Evolutionary conservation across 2,888 invertebrate species (phyloP).

Genomic region (Plebejus anna): DNA sequence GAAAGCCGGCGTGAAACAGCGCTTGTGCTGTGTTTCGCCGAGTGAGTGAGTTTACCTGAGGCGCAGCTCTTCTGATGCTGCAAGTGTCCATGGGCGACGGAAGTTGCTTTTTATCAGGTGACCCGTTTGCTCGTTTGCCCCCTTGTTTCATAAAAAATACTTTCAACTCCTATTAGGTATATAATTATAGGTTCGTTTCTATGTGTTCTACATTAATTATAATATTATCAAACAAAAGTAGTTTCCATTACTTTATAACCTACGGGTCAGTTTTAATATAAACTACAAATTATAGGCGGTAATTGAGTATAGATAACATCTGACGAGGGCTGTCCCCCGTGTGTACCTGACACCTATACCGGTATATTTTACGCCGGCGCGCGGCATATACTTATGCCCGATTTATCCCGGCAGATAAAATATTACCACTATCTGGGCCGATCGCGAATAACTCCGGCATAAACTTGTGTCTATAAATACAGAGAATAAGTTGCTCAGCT

Average conservation of each 20-base stretch:
- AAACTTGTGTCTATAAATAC: conserved; percentile 2
- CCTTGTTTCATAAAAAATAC: not conserved
- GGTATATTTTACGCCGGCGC: not conserved
- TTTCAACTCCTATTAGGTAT: not conserved
- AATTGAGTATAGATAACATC: not conserved
- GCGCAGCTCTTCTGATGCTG: too few relatives aligned
- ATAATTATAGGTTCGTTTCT: not conserved
- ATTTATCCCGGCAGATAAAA: not conserved
- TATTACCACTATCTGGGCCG: not conserved
- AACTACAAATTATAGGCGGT: not conserved
- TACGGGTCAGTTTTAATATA: not conserved
- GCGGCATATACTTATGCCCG: not conserved
- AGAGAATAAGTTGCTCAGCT: not conserved
- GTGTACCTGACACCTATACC: not conserved
- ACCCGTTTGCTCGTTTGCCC: too few relatives aligned
- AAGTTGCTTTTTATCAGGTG: too few relatives aligned
- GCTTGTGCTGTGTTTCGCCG: too few relatives aligned
- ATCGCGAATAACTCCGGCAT: not conserved
- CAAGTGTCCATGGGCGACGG: too few relatives aligned
- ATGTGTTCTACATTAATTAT: too few relatives aligned
- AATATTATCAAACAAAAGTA: too few relatives aligned
- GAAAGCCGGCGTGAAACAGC: too few relatives aligned
- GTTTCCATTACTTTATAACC: not conserved
- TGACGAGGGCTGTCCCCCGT: not conserved
- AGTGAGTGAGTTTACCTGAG: too few relatives aligned